phyloP scores from a whole-genome alignment of 1,140 invertebrate species.

The Heliothis subflexa region DNA sequence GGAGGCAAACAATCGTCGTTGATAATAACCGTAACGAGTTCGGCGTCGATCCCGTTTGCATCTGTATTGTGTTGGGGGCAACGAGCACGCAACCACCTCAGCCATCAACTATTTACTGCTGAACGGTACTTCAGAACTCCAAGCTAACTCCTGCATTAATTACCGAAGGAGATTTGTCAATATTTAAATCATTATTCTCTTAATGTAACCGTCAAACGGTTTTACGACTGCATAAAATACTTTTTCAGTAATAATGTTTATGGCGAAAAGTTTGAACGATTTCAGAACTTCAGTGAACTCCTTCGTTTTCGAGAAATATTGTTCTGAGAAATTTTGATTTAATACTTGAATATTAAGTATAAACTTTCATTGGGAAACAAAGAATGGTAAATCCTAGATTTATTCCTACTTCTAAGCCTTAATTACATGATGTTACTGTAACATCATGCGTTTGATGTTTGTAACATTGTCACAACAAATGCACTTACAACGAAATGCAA shows the following conservation, averaged over 20 bases:
- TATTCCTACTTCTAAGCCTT: neutral
- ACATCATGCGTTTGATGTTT: too few relatives aligned
- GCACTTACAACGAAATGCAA: neutral
- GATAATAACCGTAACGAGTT: constrained; percentile 77
- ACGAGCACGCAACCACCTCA: constrained; percentile 57
- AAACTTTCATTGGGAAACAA: too few relatives aligned
- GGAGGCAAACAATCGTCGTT: constrained; percentile 68
- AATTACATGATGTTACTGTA: neutral
- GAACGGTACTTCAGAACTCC: constrained; percentile 36
- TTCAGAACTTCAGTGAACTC: neutral
- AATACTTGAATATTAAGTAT: neutral
- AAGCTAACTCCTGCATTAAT: neutral
- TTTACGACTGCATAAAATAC: neutral
- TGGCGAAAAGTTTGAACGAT: neutral
- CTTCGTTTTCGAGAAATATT: neutral
- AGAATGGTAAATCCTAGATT: too few relatives aligned
- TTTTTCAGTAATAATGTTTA: constrained; percentile 3
- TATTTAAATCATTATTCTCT: constrained; percentile 8
- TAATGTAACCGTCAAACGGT: neutral
- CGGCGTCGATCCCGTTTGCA: constrained; percentile 67
- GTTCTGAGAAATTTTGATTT: neutral
- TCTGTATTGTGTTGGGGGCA: constrained; percentile 69
- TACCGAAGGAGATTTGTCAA: constrained; percentile 6
- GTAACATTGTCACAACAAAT: neutral
- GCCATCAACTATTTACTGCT: constrained; percentile 46